Percentiles rank a stretch among this genome's conserved stretches.
phyloP scores from a whole-genome alignment of 2,797 vertebrate species.

The Acanthiza pusilla region DNA sequence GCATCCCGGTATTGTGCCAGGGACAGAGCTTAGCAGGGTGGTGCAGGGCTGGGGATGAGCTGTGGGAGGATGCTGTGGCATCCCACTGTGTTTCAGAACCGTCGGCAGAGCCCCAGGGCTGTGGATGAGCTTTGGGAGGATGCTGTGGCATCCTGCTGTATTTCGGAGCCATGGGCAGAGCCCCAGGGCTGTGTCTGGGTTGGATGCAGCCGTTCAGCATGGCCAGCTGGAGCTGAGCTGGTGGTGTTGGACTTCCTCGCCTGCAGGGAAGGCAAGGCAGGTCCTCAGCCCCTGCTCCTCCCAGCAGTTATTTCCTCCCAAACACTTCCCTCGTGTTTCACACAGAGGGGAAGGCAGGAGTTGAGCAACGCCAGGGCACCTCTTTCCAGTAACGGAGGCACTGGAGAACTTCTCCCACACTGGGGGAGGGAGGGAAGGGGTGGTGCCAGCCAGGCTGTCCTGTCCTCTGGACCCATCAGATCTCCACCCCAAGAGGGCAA shows the following conservation, averaged over 20 bases:
- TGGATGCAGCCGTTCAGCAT: accelerated
- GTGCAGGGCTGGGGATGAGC: no score
- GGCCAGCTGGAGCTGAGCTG: background rate
- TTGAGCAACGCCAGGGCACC: background rate
- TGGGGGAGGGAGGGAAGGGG: background rate
- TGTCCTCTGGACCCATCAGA: accelerated
- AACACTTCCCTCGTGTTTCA: background rate
- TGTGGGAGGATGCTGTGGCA: no score
- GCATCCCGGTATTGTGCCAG: no score
- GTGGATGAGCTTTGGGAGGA: background rate
- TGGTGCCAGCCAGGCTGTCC: background rate
- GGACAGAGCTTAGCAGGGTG: no score
- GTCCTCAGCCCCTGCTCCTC: background rate
- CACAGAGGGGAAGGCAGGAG: background rate
- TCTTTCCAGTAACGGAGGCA: background rate
- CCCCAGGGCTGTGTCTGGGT: background rate
- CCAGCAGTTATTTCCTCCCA: background rate
- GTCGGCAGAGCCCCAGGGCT: no score
- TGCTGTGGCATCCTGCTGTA: background rate
- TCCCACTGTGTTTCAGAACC: no score
- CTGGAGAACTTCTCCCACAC: background rate
- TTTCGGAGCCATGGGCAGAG: background rate
- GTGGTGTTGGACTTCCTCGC: background rate
- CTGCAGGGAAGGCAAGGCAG: background rate
- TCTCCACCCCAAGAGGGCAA: accelerated